phyloP scores from a whole-genome alignment of 2,797 vertebrate genomes.

The Loriculus beryllinus region DNA sequence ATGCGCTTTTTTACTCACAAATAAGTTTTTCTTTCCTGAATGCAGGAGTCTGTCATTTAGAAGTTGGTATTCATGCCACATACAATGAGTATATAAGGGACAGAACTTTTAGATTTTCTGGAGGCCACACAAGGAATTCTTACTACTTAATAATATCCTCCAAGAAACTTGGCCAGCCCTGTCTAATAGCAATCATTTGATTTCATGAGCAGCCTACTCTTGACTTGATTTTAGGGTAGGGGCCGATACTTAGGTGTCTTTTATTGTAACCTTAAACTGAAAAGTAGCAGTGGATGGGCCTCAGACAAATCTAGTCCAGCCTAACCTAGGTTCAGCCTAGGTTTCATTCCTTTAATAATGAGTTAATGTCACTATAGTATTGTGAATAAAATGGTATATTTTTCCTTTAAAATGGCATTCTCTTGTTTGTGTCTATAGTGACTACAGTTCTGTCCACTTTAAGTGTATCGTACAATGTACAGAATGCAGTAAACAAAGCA shows the following conservation, averaged over 20 bases:
- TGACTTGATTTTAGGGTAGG: neutral
- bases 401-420: neutral
- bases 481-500: neutral
- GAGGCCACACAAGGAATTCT: neutral
- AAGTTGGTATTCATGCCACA: neutral
- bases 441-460: neutral
- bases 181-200: neutral
- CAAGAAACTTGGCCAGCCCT: neutral
- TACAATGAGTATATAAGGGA: neutral
- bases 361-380: neutral
- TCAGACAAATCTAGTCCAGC: neutral
- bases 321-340: neutral
- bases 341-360: neutral
- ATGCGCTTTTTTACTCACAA: neutral
- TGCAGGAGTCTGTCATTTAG: neutral
- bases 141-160: neutral
- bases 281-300: neutral
- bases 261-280: neutral
- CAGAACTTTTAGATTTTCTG: neutral
- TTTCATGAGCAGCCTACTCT: neutral
- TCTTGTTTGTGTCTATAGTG: neutral
- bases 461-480: neutral
- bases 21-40: neutral
- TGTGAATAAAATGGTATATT: neutral
- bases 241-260: neutral